A percentile compares a stretch with the other conserved stretches of the same genome.
These are phyloP conservation scores for Ernsta delagoae DNA, from an alignment of 2,888 invertebrate genomes.

Conservation along the genomic window DNA sequence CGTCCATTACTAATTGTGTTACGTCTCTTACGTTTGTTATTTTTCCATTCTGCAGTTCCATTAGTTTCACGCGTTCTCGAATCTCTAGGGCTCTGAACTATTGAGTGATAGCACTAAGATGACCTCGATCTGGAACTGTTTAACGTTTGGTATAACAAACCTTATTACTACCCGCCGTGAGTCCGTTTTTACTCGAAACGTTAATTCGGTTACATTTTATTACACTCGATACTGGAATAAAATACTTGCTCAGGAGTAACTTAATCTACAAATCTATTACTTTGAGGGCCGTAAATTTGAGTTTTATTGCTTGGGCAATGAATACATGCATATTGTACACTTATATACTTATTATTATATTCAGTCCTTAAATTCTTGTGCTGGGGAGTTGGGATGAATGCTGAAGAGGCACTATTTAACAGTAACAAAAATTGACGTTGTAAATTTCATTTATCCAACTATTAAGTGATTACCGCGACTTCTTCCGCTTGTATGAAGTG, in stretches of 20 bases:
- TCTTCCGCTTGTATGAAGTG: too few relatives aligned
- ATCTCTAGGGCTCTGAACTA: slow-evolving; percentile 17
- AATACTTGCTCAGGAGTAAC: slow-evolving; percentile 4
- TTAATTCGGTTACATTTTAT: slow-evolving; percentile 6
- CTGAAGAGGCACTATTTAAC: too few relatives aligned
- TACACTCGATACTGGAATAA: slow-evolving; percentile 10
- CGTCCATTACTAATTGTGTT: slow-evolving; percentile 37
- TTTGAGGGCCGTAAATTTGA: neutral
- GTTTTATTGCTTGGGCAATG: neutral
- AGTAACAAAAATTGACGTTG: too few relatives aligned
- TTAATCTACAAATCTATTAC: slow-evolving; percentile 12
- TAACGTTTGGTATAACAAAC: neutral
- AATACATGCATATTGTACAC: too few relatives aligned
- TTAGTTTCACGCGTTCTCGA: slow-evolving; percentile 17
- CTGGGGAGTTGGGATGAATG: too few relatives aligned
- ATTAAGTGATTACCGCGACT: too few relatives aligned
- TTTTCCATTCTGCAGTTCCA: slow-evolving; percentile 25
- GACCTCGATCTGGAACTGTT: slow-evolving; percentile 8
- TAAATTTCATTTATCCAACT: too few relatives aligned
- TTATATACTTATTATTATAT: too few relatives aligned
- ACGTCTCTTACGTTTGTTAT: slow-evolving; percentile 39
- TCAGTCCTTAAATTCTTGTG: too few relatives aligned
- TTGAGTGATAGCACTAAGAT: slow-evolving; percentile 22
- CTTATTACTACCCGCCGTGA: neutral
- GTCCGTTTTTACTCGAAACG: neutral